phyloP scores from a whole-genome alignment of 2,113 vertebrate genomes.

The Craseonycteris thonglongyai region DNA sequence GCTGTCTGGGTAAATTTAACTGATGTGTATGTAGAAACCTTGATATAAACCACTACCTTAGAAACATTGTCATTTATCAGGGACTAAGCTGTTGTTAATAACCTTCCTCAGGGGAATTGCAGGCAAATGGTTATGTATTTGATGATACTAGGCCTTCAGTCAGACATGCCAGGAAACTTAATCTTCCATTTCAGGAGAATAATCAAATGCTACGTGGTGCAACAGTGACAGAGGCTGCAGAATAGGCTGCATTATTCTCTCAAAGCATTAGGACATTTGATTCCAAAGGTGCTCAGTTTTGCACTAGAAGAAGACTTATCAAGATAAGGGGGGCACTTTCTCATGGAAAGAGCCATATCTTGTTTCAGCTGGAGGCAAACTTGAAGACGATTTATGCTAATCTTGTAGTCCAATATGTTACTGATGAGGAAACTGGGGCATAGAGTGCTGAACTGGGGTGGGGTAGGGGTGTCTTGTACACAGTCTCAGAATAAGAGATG shows the following conservation, averaged over 20 bases:
- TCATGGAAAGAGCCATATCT: neutral
- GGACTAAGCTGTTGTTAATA: slow-evolving; percentile 78
- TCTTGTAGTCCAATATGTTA: neutral
- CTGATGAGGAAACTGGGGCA: neutral
- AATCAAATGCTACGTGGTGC: slow-evolving; percentile 51
- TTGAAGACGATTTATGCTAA: neutral
- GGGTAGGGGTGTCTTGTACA: neutral
- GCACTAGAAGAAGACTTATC: neutral
- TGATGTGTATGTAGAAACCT: slow-evolving; percentile 71
- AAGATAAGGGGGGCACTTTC: neutral
- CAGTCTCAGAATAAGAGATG: neutral
- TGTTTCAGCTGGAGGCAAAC: neutral
- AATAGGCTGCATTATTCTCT: slow-evolving; percentile 14
- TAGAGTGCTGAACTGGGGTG: neutral
- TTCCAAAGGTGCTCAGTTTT: neutral
- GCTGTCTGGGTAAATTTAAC: slow-evolving; percentile 73
- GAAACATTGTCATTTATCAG: slow-evolving; percentile 74
- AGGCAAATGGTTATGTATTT: slow-evolving; percentile 77
- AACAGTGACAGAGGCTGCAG: slow-evolving; percentile 31
- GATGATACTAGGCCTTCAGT: slow-evolving; percentile 62
- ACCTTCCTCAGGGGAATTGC: slow-evolving; percentile 71
- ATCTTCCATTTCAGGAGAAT: slow-evolving; percentile 68
- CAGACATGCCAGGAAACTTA: slow-evolving; percentile 59
- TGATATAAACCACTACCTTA: slow-evolving; percentile 74
- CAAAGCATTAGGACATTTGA: neutral